Evolutionary conservation across 2,797 vertebrate genomes (phyloP).

Genomic region (Amphiprion clarkii): DNA sequence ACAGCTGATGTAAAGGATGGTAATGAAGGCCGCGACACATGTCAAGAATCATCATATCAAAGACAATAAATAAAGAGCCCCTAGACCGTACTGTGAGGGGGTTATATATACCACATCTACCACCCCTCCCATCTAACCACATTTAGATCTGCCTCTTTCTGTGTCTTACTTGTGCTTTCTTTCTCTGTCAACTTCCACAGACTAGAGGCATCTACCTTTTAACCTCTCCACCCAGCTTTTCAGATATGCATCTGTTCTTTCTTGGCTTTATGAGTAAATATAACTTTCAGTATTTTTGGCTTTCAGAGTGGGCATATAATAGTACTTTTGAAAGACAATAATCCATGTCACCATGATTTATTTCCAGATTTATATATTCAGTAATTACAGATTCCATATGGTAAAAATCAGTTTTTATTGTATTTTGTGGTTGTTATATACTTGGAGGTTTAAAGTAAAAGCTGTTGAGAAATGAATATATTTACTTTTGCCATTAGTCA

Average conservation of each 20-base stretch:
- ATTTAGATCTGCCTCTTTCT: conserved; percentile 31
- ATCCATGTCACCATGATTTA: background rate
- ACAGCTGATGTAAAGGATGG: conserved; percentile 54
- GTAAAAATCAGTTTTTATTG: too few relatives aligned
- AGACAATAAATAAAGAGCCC: conserved; percentile 32
- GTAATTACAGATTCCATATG: too few relatives aligned
- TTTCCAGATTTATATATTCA: background rate
- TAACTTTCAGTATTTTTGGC: too few relatives aligned
- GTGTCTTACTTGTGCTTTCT: conserved; percentile 8
- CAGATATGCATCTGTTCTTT: background rate
- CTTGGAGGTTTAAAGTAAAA: too few relatives aligned
- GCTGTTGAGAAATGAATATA: too few relatives aligned
- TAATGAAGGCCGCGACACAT: conserved; percentile 54
- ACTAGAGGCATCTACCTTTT: conserved; percentile 6
- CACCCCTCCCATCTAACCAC: conserved; percentile 24
- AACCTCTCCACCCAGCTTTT: background rate
- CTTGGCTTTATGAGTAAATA: too few relatives aligned
- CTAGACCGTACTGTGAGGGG: conserved; percentile 32
- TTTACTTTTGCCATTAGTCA: too few relatives aligned
- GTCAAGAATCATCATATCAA: conserved; percentile 64
- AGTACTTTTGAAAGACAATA: background rate
- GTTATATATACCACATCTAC: conserved; percentile 51
- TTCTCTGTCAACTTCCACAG: background rate
- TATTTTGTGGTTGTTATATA: too few relatives aligned
- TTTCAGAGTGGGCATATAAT: background rate